Base-by-base conservation (phyloP, 2,888 invertebrate genomes). In the Thecophora atra region DNA sequence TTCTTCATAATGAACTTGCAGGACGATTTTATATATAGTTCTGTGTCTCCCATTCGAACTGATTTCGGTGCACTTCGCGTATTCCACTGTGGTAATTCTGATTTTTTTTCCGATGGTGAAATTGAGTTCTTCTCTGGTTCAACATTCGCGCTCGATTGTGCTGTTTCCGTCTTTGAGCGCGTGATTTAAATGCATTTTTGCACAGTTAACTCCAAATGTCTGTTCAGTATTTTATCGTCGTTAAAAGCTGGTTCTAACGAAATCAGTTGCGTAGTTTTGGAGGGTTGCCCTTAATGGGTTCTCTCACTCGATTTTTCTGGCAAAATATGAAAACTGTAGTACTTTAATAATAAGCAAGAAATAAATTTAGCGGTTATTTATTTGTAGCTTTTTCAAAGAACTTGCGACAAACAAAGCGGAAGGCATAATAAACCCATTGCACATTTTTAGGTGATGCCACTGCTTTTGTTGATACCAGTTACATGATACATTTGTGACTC, bases 131-230 rank as follows among this genome's bases (percentile, higher is more conserved):
- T 71, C 60, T 73, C 75, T 67, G 63, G 19, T 44, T 69, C 52
- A 77, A 64, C 70, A 74, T 65, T 63, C 66, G 21, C 28, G 21
- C 63, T 71, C 74, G 73, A 76, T 75, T 78, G 76, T 54, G 64
- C 60, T 74, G 66, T 73, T 75, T 73, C 71, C 69, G 75, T 74
- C 63, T 72, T 73, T 69, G 66, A 75, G 72, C 76, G 76, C 75
- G 78, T 76, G 79, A 76, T 79, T 79, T 82, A 79, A 79, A 79
- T 79, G 78, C 77, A 75, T 74, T 78, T 67, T 75, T 37, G 52
- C 30, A 17, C n/a, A 54, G 24, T 24, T 26, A 56, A 44, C 26
- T 60, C 37, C 21, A 71, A 26, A 19, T 52, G 19, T 8, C 17
- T 17, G 37, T 19, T 11, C 62, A 37, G n/a, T 54, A 17, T 30